Percentiles rank a stretch among this genome's conserved stretches.
Evolutionary conservation across 2,113 vertebrate genomes (phyloP).

Genomic region (Xiphophorus maculatus): DNA sequence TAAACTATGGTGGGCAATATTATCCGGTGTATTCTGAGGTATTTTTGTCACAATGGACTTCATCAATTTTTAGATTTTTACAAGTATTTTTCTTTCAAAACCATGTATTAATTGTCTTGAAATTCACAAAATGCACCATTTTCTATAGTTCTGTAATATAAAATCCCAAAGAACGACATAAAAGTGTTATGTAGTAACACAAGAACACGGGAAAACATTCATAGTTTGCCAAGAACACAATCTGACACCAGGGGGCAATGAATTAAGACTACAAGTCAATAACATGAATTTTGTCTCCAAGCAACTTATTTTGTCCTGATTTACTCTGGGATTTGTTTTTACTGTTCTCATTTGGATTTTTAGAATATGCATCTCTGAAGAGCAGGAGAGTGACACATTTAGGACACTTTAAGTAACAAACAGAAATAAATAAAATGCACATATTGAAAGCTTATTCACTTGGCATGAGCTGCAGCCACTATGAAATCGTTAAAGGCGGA

Average conservation of each 20-base stretch:
- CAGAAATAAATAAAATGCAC: slow-evolving; percentile 39
- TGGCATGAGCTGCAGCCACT: slow-evolving; percentile 10
- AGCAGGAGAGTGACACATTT: slow-evolving; percentile 1
- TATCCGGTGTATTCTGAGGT: no score
- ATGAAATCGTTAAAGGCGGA: not conserved
- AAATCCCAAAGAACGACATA: no score
- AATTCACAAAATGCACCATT: no score
- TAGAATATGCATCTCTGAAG: slow-evolving; percentile 34
- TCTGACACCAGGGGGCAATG: not conserved
- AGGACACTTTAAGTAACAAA: slow-evolving; percentile 41
- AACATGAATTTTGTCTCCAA: not conserved
- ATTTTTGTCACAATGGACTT: no score
- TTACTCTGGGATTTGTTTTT: slow-evolving; percentile 6
- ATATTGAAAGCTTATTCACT: slow-evolving; percentile 31
- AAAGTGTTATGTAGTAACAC: no score
- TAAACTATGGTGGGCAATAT: no score
- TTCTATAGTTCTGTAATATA: no score
- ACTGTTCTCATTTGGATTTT: slow-evolving; percentile 14
- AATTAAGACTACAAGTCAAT: not conserved
- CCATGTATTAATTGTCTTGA: no score
- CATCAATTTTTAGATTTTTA: no score
- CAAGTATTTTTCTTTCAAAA: no score
- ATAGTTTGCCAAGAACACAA: not conserved
- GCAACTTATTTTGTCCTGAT: not conserved
- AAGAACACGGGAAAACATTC: not conserved